Evolutionary conservation across 2,797 vertebrate species (phyloP).

Genomic region (Lateolabrax maculatus): DNA sequence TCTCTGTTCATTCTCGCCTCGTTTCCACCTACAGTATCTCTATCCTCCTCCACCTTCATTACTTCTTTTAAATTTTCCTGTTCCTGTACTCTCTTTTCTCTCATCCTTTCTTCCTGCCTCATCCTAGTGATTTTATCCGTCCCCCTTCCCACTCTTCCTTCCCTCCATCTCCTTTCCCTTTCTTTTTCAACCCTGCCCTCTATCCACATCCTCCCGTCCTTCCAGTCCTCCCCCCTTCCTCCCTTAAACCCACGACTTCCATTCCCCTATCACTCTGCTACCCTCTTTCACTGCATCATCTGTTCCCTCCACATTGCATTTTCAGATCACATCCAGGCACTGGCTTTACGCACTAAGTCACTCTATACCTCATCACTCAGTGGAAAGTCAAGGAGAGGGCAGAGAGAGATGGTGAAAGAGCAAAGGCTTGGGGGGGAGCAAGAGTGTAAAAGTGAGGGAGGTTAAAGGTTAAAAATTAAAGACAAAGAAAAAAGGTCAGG

Average conservation of each 20-base stretch:
- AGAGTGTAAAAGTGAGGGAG: constrained; percentile 17
- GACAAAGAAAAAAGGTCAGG: constrained; percentile 45
- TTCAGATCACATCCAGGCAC: constrained; percentile 69
- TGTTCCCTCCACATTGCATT: constrained; percentile 64
- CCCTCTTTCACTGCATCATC: constrained; percentile 52
- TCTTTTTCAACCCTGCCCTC: neutral
- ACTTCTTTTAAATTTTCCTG: neutral
- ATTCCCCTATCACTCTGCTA: constrained; percentile 32
- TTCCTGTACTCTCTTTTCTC: neutral
- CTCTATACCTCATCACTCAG: constrained; percentile 73
- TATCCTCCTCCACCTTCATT: neutral
- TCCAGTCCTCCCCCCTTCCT: neutral
- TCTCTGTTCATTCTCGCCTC: neutral
- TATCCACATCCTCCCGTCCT: constrained; percentile 5
- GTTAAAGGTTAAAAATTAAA: constrained; percentile 60
- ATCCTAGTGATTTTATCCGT: constrained; percentile 7
- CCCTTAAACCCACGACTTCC: constrained; percentile 32
- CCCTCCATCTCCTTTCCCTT: neutral
- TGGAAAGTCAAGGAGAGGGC: constrained; percentile 73
- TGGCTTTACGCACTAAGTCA: constrained; percentile 73
- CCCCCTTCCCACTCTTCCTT: neutral
- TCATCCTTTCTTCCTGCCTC: neutral
- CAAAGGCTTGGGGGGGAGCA: constrained; percentile 16
- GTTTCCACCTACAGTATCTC: neutral
- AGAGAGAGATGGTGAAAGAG: constrained; percentile 50